These are phyloP conservation scores for Eclectus roratus DNA, from an alignment of 2,113 vertebrate genomes.

Conservation along the genomic window DNA sequence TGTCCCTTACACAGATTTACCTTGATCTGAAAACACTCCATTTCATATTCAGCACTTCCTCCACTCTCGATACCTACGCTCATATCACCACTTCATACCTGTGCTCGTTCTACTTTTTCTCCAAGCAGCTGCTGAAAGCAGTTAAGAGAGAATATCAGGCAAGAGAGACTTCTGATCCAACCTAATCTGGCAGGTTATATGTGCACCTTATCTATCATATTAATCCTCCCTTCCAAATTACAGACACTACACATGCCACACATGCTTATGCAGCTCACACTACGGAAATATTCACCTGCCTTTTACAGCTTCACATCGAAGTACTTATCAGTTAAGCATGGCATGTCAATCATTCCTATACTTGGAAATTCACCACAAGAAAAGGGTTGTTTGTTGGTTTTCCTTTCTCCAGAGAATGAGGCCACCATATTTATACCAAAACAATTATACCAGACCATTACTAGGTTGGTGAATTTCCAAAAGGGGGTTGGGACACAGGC, in stretches of 20 bases:
- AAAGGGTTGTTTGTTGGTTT: background rate
- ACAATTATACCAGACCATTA: background rate
- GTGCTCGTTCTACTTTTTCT: background rate
- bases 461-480: background rate
- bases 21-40: background rate
- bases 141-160: background rate
- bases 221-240: background rate
- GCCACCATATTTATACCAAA: background rate
- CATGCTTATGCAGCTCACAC: background rate
- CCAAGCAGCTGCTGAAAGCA: background rate
- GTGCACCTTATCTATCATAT: background rate
- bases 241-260: background rate
- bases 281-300: background rate
- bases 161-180: background rate
- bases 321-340: background rate
- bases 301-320: background rate
- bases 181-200: background rate
- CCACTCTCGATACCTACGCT: accelerated
- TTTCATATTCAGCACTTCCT: background rate
- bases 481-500: accelerated
- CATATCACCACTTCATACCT: background rate
- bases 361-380: background rate
- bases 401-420: background rate
- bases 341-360: background rate
- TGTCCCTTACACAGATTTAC: background rate